Evolutionary conservation across 2,888 invertebrate species (phyloP).

Genomic region (Tachystola acroxantha): DNA sequence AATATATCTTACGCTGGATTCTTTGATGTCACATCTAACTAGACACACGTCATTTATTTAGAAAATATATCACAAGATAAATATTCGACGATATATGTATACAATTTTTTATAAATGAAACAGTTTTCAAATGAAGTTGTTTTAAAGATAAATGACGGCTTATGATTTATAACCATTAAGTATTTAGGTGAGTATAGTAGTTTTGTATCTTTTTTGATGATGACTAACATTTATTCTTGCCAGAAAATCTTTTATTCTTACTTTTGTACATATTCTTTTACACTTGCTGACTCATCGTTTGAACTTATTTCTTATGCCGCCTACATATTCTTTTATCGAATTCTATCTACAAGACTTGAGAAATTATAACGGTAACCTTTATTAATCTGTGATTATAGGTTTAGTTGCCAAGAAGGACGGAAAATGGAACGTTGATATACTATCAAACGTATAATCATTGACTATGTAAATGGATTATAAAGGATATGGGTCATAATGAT

Average conservation of each 20-base stretch:
- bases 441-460: too few species aligned
- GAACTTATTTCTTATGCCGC: neutral
- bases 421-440: too few species aligned
- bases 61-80: conserved; percentile 14
- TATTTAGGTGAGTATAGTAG: conserved; percentile 3
- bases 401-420: neutral
- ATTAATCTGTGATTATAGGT: too few species aligned
- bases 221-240: neutral
- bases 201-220: neutral
- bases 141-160: conserved; percentile 27
- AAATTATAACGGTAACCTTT: too few species aligned
- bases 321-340: neutral
- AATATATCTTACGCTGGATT: conserved; percentile 32
- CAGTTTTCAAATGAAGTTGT: conserved; percentile 23
- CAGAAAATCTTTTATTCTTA: neutral
- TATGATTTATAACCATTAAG: conserved; percentile 25
- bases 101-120: conserved; percentile 17
- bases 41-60: conserved; percentile 18
- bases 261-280: neutral
- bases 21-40: conserved; percentile 45
- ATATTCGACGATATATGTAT: conserved; percentile 6
- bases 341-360: neutral
- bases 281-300: neutral
- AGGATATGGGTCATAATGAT: too few species aligned
- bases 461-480: too few species aligned